These are phyloP conservation scores for Pangasius krempfi DNA, from an alignment of 2,797 vertebrate genomes.

Conservation along the genomic window DNA sequence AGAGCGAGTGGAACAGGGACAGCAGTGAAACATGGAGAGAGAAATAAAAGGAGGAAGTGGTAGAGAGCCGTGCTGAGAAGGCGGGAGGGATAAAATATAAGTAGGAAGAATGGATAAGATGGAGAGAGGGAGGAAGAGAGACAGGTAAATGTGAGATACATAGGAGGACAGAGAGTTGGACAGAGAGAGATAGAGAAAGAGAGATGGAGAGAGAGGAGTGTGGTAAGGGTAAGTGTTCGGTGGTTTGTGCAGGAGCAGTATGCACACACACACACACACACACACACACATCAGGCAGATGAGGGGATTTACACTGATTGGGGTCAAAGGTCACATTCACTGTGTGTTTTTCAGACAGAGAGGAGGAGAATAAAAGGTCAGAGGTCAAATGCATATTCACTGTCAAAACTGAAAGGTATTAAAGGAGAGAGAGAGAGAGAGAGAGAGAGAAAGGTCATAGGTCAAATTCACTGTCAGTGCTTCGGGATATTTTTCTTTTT, in stretches of 20 bases:
- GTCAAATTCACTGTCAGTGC: neutral
- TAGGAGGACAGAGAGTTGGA: neutral
- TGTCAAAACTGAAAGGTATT: neutral
- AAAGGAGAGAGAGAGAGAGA: neutral
- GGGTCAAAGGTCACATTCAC: slow-evolving; percentile 7
- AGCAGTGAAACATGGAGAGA: too few species aligned
- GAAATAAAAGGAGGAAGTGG: neutral
- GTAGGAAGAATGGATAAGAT: neutral
- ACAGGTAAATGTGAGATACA: neutral
- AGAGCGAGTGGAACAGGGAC: neutral
- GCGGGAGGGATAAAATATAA: too few species aligned
- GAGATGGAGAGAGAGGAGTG: neutral
- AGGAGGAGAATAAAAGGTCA: neutral
- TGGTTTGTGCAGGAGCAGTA: neutral
- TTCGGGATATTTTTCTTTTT: neutral
- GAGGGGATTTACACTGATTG: neutral
- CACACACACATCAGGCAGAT: neutral
- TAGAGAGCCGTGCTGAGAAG: neutral
- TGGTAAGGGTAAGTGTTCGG: neutral
- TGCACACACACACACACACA: neutral
- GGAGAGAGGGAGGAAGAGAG: neutral
- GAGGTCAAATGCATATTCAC: neutral
- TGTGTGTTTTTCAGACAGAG: neutral
- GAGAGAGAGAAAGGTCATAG: neutral
- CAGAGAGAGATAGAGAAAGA: neutral